Base-by-base conservation (phyloP, 2,888 invertebrate species). In the Embidobia sp. region DNA sequence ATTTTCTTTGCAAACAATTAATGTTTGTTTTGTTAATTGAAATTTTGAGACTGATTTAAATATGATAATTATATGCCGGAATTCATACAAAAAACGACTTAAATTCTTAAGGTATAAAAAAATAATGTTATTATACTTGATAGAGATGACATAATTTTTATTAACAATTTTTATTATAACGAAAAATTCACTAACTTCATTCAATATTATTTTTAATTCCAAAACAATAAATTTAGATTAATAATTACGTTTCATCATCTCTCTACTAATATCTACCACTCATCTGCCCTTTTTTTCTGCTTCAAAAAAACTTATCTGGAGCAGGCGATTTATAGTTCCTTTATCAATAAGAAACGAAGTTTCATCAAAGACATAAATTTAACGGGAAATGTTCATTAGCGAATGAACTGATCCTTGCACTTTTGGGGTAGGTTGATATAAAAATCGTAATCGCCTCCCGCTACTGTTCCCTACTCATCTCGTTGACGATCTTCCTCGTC, bases 371-470 rank as follows among this genome's bases (percentile, higher is more conserved):
- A 22, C 35, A 64, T 29, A 53, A 64, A 51, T 35, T 61, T 27
- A 13, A 40, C 37, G 15, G 37, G 40, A 13, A 64, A 64, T 15
- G 10, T 64, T 64, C 64, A 53, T 64, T 64, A 53, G 33, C 22
- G 53, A 61, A 64, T 44, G 64, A 64, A 61, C 33, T 61, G 31
- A 53, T 42, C 22, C 15, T 44, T 19, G 51, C 29, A 51, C 37
- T 48, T 67, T 55, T 22, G 11, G 37, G 57, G 48, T 37, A 19
- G 11, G 44, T 40, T 37, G 35, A 46, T 37, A 66, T 75, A 79
- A 81, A 80, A 80, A 73, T 66, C 49, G 75, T 75, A 76, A 79
- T 80, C 81, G 77, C 57, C 67, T 70, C 42, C 53, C 48, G 70
- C 67, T 51, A 69, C 64, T 67, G 55, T 69, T 53, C 40, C 19